Evolutionary conservation across 2,797 vertebrate genomes (phyloP).

Genomic region (Rhabdomys pumilio): DNA sequence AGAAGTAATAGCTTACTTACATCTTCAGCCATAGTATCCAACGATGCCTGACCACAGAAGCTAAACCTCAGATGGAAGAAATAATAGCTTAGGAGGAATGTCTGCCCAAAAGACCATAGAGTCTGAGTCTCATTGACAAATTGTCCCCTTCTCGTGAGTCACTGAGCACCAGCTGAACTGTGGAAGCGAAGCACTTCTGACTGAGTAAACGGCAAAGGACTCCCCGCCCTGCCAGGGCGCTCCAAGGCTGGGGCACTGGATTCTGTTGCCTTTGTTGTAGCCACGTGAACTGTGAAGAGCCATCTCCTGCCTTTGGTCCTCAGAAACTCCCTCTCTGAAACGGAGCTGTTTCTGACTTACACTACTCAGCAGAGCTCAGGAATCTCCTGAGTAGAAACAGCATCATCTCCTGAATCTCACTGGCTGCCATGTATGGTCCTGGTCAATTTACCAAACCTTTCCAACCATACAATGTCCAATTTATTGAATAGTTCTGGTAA

Average conservation of each 20-base stretch:
- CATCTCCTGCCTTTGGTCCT: neutral
- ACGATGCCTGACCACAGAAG: neutral
- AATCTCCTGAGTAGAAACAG: neutral
- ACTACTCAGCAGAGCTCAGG: neutral
- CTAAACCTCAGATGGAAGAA: neutral
- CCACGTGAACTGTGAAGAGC: neutral
- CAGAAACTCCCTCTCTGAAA: neutral
- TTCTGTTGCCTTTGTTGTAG: neutral
- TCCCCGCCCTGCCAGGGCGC: neutral
- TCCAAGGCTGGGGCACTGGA: neutral
- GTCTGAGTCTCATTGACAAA: conserved; percentile 35
- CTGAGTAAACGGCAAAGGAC: neutral
- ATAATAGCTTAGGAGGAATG: conserved; percentile 33
- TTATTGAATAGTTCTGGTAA: neutral
- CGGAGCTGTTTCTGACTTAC: neutral
- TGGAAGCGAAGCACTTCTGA: neutral
- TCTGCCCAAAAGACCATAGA: conserved; percentile 14
- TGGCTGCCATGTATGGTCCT: neutral
- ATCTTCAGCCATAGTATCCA: neutral
- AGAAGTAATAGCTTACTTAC: conserved; percentile 30
- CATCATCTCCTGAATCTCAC: neutral
- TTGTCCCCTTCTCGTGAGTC: neutral
- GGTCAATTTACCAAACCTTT: neutral
- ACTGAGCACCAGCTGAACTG: neutral
- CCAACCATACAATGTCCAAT: neutral